Conservation (phyloP, 2,797 vertebrate species). For the Pangasius sanitwongsei region DNA sequence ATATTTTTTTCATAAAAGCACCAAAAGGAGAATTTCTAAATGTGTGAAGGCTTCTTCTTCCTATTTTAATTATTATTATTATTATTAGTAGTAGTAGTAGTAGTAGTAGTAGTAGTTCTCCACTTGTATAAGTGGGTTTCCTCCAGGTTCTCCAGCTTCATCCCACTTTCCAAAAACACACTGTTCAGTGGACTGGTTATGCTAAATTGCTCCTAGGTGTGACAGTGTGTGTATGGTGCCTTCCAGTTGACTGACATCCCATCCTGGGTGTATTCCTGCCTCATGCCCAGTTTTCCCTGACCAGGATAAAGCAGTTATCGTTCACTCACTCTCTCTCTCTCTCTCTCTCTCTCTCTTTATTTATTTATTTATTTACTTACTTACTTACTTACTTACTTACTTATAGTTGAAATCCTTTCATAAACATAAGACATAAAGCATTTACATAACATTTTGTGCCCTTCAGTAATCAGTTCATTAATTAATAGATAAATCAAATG, state of each 20-base stretch:
- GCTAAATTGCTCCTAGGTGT: not conserved
- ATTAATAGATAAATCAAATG: not conserved
- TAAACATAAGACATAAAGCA: not conserved
- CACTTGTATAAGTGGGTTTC: not conserved
- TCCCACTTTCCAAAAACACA: not conserved
- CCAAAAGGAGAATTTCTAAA: too few relatives aligned
- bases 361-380: too few relatives aligned
- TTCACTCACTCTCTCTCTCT: too few relatives aligned
- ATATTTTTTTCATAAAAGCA: too few relatives aligned
- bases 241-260: not conserved
- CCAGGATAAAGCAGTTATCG: too few relatives aligned
- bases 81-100: too few relatives aligned
- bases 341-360: too few relatives aligned
- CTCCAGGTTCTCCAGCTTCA: not conserved
- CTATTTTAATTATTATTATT: too few relatives aligned
- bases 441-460: not conserved
- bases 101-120: not conserved
- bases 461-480: not conserved
- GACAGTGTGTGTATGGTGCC: not conserved
- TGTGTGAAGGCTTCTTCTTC: too few relatives aligned
- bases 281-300: not conserved
- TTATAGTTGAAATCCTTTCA: not conserved
- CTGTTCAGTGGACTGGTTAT: not conserved
- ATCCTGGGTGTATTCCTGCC: not conserved
- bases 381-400: too few relatives aligned